Evolutionary conservation across 64 coral and sea anemone genomes (phyloP).

Genomic region (Pachyseris speciosa): DNA sequence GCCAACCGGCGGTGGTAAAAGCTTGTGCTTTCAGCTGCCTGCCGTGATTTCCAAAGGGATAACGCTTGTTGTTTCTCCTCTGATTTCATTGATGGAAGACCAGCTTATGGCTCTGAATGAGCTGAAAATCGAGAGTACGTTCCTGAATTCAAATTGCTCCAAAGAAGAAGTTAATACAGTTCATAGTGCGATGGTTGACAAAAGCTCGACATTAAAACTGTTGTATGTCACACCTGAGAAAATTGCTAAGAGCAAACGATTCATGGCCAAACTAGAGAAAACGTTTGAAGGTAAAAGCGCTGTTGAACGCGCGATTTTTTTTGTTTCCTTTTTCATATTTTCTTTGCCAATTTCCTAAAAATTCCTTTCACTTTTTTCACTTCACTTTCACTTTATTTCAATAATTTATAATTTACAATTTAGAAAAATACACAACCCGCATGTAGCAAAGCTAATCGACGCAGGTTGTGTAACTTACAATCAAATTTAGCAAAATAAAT

Average conservation of each 20-base stretch:
- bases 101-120: constrained; percentile 90
- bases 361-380: no score
- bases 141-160: constrained; percentile 79
- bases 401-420: no score
- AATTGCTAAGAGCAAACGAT: constrained; percentile 95
- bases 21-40: constrained; percentile 92
- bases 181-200: constrained; percentile 76
- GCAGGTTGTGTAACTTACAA: no score
- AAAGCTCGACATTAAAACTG: constrained; percentile 80
- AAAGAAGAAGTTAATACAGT: constrained; percentile 89
- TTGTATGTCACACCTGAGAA: constrained; percentile 99
- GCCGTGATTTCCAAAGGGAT: constrained; percentile 88
- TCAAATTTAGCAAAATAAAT: no score
- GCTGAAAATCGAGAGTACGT: constrained; percentile 53
- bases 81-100: constrained; percentile 95
- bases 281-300: constrained; percentile 86
- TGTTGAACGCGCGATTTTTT: no score
- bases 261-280: constrained; percentile 95
- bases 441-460: no score
- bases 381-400: no score
- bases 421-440: no score
- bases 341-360: no score
- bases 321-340: no score
- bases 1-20: constrained; percentile 97
- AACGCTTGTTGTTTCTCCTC: constrained; percentile 89